phyloP scores from a whole-genome alignment of 1,140 invertebrate genomes.

The Gonatopus flavifemur region DNA sequence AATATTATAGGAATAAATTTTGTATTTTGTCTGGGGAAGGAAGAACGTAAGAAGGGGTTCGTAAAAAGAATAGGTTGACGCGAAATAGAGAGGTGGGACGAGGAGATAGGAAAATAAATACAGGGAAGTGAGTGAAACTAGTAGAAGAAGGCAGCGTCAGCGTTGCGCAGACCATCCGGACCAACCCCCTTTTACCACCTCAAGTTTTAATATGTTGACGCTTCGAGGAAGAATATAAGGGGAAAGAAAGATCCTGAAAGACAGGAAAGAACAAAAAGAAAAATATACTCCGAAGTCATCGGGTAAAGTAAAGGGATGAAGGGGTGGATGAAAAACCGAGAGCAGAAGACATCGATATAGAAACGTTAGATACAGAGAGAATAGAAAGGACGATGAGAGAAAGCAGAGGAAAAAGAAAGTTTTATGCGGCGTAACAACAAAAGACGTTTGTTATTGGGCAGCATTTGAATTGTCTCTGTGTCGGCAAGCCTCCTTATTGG shows the following conservation, averaged over 20 bases:
- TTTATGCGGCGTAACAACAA: constrained; percentile 57
- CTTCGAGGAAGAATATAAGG: constrained; percentile 25
- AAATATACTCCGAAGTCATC: constrained; percentile 55
- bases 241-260: constrained; percentile 39
- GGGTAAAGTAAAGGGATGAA: constrained; percentile 35
- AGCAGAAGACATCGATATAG: neutral
- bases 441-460: constrained; percentile 61
- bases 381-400: constrained; percentile 13
- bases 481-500: constrained; percentile 56
- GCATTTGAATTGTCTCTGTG: constrained; percentile 59
- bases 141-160: constrained; percentile 42
- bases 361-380: constrained; percentile 39
- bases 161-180: constrained; percentile 38
- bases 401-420: constrained; percentile 49
- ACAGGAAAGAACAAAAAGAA: constrained; percentile 48
- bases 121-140: constrained; percentile 5
- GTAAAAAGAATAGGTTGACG: constrained; percentile 15
- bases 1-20: too few relatives aligned
- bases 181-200: constrained; percentile 26
- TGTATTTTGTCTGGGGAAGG: too few relatives aligned
- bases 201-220: constrained; percentile 54
- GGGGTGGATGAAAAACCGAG: constrained; percentile 10
- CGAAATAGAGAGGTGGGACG: constrained; percentile 5
- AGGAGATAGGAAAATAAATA: constrained; percentile 5
- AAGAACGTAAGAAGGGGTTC: too few relatives aligned